A percentile compares a stretch with the other conserved stretches of the same genome.
phyloP scores from a whole-genome alignment of 2,113 vertebrate species.

The Paracanthobrama guichenoti region DNA sequence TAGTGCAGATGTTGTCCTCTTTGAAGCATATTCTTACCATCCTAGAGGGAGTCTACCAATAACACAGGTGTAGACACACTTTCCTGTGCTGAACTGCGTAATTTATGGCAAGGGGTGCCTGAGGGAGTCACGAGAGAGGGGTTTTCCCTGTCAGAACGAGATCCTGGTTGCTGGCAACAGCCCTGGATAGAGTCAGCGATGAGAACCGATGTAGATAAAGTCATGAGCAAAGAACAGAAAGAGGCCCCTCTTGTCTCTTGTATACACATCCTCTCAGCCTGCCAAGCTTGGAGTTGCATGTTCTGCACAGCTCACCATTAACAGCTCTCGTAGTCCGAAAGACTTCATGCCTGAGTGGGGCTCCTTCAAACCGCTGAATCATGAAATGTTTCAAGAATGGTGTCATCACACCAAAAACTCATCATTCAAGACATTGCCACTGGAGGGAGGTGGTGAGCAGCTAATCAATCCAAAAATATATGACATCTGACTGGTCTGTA shows the following conservation, averaged over 20 bases:
- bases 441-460: slow-evolving; percentile 61
- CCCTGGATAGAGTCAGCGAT: background rate
- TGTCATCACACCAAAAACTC: slow-evolving; percentile 19
- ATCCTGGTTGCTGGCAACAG: background rate
- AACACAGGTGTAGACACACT: slow-evolving; percentile 21
- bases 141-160: slow-evolving; percentile 48
- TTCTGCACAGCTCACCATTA: slow-evolving; percentile 5
- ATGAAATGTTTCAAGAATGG: slow-evolving; percentile 37
- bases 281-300: slow-evolving; percentile 28
- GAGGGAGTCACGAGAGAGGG: slow-evolving; percentile 1
- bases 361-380: slow-evolving; percentile 30
- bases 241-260: slow-evolving; percentile 31
- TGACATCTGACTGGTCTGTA: background rate
- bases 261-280: slow-evolving; percentile 36
- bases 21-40: slow-evolving; percentile 51
- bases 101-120: slow-evolving; percentile 33
- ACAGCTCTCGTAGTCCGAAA: slow-evolving; percentile 9
- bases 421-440: slow-evolving; percentile 57
- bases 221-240: slow-evolving; percentile 38
- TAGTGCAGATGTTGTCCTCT: slow-evolving; percentile 47
- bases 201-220: slow-evolving; percentile 18
- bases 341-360: slow-evolving; percentile 22
- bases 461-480: background rate
- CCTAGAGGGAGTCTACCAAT: slow-evolving; percentile 37
- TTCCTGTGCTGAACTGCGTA: slow-evolving; percentile 21